Evolutionary conservation across 2,888 invertebrate genomes (phyloP), one percentile per base, ranked within the genome.

Genomic region (Coenonympha glycerion): DNA sequence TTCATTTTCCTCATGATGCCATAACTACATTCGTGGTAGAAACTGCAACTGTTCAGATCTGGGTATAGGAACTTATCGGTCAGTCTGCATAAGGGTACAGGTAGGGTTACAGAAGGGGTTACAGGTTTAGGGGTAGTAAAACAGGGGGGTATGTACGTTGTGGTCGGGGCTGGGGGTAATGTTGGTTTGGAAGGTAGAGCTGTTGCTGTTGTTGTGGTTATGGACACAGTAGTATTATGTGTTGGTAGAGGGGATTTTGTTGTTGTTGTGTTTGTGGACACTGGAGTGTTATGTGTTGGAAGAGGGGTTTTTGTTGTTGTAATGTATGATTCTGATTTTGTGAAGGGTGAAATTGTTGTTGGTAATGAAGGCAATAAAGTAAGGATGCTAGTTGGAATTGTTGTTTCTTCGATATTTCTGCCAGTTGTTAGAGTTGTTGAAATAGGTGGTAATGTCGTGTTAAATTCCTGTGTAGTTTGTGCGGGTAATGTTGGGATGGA

Each of bases 1-100:
- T 31, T 39, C 2, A 13, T 9, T 28, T 16, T 55, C 3, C 18
- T 22, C 22, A 54, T 34, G 11, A 2, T 22, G 8, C 54, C 56
- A 24, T 46, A 42, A 6, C 36, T 45, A 31, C 59, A 59, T 13
- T 33, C 21, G 6, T 49, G 55, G 31, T 55, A 59, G 15, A 15
- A 36, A 11, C 24, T 49, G 24, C 58, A 56, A 21, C 54, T 24
- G 1, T 9, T 33, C 3, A 39, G 30, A 33, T 58, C 56, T 4
- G 54, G 50, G 13, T 37, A 56, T 2, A 22, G 15, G 6, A 47
- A 54, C 2, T 28, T 33, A 11, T 49, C 47, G 11, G 6, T 18
- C 3, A 16, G 11, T 37, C 31, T 21, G 22, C 53, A 56, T 6
- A 13, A 6, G 3, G 39, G 50, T 3, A 24, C 19, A 3, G 24